These are phyloP conservation scores for Esox lucius DNA, from an alignment of 2,797 vertebrate species.

Conservation along the genomic window DNA sequence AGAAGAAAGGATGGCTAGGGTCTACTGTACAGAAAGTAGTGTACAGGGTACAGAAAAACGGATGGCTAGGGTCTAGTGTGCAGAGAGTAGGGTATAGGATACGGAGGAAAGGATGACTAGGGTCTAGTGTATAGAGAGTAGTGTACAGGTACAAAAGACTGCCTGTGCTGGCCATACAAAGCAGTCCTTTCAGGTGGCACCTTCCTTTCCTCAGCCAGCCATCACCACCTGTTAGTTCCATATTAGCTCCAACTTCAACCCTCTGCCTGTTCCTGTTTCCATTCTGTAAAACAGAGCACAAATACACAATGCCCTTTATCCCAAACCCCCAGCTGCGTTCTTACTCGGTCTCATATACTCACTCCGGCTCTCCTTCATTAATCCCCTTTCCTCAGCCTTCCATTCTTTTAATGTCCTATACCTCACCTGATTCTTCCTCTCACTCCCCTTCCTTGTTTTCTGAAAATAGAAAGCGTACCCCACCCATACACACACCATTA, in stretches of 20 bases:
- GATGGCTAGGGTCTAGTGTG: background rate
- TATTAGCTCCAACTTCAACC: slow-evolving; percentile 28
- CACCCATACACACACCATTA: background rate
- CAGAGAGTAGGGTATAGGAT: slow-evolving; percentile 13
- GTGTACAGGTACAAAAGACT: slow-evolving; percentile 41
- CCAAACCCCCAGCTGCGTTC: slow-evolving; percentile 4
- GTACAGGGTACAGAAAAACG: slow-evolving; percentile 42
- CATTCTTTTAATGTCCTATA: background rate
- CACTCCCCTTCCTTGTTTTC: background rate
- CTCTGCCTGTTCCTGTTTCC: slow-evolving; percentile 34
- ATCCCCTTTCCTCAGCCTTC: background rate
- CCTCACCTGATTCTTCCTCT: slow-evolving; percentile 27
- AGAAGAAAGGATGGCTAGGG: slow-evolving; percentile 27
- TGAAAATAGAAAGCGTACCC: background rate
- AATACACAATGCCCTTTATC: background rate
- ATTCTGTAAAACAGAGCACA: background rate
- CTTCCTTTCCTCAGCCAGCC: slow-evolving; percentile 27
- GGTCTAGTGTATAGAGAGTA: background rate
- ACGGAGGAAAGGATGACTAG: slow-evolving; percentile 35
- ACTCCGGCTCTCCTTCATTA: slow-evolving; percentile 3
- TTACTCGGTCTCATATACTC: slow-evolving; percentile 22
- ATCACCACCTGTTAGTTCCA: slow-evolving; percentile 52
- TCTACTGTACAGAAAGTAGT: background rate
- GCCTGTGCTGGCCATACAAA: slow-evolving; percentile 60
- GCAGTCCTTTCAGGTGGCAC: slow-evolving; percentile 58